Conservation (phyloP, 2,113 vertebrate genomes). For the Gymnogyps californianus region DNA sequence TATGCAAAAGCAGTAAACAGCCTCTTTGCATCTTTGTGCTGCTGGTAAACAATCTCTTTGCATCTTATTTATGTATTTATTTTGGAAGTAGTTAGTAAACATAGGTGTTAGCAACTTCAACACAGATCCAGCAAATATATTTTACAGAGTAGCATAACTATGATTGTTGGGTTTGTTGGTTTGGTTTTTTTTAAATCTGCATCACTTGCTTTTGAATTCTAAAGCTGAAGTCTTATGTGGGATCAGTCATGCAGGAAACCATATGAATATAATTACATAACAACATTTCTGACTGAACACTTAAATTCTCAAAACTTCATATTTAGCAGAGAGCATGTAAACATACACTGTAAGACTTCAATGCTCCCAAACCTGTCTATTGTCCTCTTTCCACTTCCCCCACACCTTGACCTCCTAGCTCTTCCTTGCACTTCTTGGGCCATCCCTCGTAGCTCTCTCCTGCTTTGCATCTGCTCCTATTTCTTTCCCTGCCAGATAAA, state of each 20-base stretch:
- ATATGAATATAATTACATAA: neutral
- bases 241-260: neutral
- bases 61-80: neutral
- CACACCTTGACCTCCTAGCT: neutral
- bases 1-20: neutral
- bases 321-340: neutral
- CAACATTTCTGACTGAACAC: neutral
- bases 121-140: neutral
- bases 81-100: neutral
- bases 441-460: neutral
- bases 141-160: neutral
- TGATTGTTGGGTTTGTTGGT: neutral
- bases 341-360: neutral
- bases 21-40: neutral
- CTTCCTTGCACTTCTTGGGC: neutral
- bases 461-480: constrained; percentile 21
- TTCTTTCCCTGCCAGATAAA: constrained; percentile 23
- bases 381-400: neutral
- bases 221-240: neutral
- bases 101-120: neutral
- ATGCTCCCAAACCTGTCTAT: neutral
- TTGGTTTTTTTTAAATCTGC: neutral
- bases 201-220: neutral
- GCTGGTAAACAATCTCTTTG: neutral
- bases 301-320: neutral